Conservation (phyloP, 2,888 invertebrate species). For the Tortrix viridana region DNA sequence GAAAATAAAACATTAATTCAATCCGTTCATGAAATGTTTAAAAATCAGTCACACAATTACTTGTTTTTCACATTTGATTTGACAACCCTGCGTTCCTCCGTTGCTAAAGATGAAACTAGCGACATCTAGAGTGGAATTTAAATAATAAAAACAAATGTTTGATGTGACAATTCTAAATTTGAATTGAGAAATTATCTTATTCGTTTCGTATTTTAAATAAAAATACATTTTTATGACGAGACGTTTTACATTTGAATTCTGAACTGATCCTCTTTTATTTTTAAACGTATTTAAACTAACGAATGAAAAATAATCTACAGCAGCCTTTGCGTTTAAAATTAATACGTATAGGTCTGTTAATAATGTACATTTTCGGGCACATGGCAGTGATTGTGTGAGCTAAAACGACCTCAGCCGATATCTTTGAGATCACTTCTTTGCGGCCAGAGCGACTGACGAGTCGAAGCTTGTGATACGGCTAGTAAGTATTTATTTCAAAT, state of each 20-base stretch:
- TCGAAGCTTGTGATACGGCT: conserved; percentile 22
- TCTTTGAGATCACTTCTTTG: conserved; percentile 78
- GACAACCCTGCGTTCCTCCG: conserved; percentile 14
- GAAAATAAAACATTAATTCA: conserved; percentile 41
- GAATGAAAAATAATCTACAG: conserved; percentile 41
- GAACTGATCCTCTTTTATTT: neutral
- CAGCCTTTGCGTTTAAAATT: conserved; percentile 52
- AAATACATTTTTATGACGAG: neutral
- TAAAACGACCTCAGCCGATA: conserved; percentile 53
- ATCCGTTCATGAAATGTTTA: conserved; percentile 31
- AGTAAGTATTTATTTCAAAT: neutral
- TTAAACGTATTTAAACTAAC: conserved; percentile 6
- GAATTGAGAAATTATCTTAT: no score
- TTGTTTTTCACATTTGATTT: neutral
- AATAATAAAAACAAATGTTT: conserved; percentile 1
- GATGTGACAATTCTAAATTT: neutral
- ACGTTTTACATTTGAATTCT: conserved; percentile 1
- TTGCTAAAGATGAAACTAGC: conserved; percentile 48
- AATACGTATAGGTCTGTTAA: conserved; percentile 48
- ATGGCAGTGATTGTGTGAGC: conserved; percentile 65
- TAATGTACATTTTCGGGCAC: conserved; percentile 58
- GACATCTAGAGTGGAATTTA: conserved; percentile 44
- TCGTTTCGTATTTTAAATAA: neutral
- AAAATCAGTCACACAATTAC: conserved; percentile 42
- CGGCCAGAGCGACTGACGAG: conserved; percentile 53